Conservation (phyloP, 2,113 vertebrate species). For the Anolis sagrei region DNA sequence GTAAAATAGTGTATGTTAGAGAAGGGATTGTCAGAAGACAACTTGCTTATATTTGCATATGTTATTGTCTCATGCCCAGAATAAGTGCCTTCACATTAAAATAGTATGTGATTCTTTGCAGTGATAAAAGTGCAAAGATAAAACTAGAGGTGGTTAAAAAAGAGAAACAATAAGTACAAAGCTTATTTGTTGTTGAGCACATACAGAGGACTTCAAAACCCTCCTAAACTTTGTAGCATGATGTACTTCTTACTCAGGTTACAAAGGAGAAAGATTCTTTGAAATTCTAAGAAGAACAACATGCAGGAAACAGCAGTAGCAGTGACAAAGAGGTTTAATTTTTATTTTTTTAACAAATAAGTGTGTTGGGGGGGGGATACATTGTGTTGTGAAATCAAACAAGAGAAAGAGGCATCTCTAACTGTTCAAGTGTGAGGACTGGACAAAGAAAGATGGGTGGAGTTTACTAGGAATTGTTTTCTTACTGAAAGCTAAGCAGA, state of each 20-base stretch:
- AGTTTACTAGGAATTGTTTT: neutral
- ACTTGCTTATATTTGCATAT: neutral
- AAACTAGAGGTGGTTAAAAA: neutral
- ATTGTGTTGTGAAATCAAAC: neutral
- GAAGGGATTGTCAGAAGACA: neutral
- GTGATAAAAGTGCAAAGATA: neutral
- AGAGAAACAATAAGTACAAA: slow-evolving; percentile 8
- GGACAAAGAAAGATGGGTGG: neutral
- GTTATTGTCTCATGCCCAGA: slow-evolving; percentile 2
- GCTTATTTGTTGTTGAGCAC: neutral
- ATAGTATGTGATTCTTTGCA: neutral
- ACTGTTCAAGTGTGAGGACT: neutral
- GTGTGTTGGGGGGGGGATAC: neutral
- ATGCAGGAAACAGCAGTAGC: neutral
- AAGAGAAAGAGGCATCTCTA: slow-evolving; percentile 17
- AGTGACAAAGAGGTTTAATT: neutral
- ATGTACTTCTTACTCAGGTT: neutral
- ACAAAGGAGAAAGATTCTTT: neutral
- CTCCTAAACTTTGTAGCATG: neutral
- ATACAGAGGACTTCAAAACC: slow-evolving; percentile 19
- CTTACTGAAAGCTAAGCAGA: neutral
- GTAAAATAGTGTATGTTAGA: neutral
- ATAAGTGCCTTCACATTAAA: slow-evolving; percentile 2
- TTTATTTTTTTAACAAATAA: neutral
- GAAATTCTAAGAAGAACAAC: neutral